Conservation (phyloP, 2,888 invertebrate species). For the Synanthedon andrenaeformis region DNA sequence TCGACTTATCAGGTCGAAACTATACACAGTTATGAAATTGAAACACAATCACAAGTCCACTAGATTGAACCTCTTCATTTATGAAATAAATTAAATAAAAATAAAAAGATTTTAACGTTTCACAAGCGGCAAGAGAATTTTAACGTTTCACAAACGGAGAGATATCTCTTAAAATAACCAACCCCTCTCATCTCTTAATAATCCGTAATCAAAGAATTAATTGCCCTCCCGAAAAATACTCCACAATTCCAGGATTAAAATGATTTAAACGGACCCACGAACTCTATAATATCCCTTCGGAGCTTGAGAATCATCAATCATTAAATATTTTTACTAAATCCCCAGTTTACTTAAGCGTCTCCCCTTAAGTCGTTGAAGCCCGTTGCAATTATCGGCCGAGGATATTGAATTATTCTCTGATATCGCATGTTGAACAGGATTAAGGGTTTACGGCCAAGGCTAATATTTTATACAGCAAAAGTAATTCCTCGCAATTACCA, state of each 20-base stretch:
- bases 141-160: too few relatives aligned
- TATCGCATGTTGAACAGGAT: conserved; percentile 22
- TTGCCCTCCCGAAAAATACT: conserved; percentile 31
- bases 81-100: too few relatives aligned
- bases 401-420: conserved; percentile 36
- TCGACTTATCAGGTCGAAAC: too few relatives aligned
- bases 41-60: too few relatives aligned
- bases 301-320: conserved; percentile 36
- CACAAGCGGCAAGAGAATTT: too few relatives aligned
- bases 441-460: conserved; percentile 5
- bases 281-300: conserved; percentile 30
- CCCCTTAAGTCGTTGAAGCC: conserved; percentile 2
- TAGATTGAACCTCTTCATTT: too few relatives aligned
- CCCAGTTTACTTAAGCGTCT: conserved; percentile 5
- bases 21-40: too few relatives aligned
- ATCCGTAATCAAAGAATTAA: conserved; percentile 45
- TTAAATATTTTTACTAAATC: conserved; percentile 28
- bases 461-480: background rate
- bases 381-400: conserved; percentile 28
- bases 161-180: too few relatives aligned
- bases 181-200: conserved; percentile 18
- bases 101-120: too few relatives aligned
- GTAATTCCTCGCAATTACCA: background rate
- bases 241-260: conserved; percentile 38
- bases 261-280: conserved; percentile 37